These are phyloP conservation scores for Pyrocephalus nanus DNA, from an alignment of 2,797 vertebrate genomes.

Conservation along the genomic window DNA sequence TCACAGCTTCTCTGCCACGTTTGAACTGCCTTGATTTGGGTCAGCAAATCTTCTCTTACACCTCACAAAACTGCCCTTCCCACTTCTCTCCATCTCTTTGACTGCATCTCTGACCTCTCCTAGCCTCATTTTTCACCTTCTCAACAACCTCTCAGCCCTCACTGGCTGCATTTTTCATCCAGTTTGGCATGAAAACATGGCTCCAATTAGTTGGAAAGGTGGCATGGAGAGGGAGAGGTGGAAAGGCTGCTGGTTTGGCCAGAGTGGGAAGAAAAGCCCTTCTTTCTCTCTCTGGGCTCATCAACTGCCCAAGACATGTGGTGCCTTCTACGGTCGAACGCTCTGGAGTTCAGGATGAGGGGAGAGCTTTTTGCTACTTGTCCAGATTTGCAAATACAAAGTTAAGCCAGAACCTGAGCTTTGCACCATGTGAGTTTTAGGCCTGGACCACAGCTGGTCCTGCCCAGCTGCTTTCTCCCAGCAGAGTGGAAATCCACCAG, in stretches of 20 bases:
- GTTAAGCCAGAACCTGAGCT: background rate
- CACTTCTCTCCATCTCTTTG: background rate
- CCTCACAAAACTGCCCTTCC: background rate
- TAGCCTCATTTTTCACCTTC: constrained; percentile 36
- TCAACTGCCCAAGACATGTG: background rate
- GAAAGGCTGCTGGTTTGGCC: background rate
- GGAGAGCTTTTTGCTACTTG: background rate
- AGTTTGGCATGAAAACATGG: constrained; percentile 20
- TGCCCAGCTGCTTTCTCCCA: background rate
- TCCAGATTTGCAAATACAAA: background rate
- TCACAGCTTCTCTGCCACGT: background rate
- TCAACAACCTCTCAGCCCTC: background rate
- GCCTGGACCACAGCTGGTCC: background rate
- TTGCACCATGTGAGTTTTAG: fast-evolving
- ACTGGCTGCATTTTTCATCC: background rate
- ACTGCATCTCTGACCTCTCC: constrained; percentile 7
- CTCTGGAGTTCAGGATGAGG: background rate
- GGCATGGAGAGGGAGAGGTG: background rate
- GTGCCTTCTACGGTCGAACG: background rate
- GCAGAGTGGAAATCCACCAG: background rate
- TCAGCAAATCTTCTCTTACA: background rate
- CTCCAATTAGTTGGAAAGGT: constrained; percentile 14
- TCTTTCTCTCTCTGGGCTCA: background rate
- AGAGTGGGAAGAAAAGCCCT: background rate
- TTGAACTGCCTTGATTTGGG: background rate